A percentile compares a stretch with the other conserved stretches of the same genome.
Evolutionary conservation across 2,113 vertebrate genomes (phyloP).

Genomic region (Motacilla tschutschensis): DNA sequence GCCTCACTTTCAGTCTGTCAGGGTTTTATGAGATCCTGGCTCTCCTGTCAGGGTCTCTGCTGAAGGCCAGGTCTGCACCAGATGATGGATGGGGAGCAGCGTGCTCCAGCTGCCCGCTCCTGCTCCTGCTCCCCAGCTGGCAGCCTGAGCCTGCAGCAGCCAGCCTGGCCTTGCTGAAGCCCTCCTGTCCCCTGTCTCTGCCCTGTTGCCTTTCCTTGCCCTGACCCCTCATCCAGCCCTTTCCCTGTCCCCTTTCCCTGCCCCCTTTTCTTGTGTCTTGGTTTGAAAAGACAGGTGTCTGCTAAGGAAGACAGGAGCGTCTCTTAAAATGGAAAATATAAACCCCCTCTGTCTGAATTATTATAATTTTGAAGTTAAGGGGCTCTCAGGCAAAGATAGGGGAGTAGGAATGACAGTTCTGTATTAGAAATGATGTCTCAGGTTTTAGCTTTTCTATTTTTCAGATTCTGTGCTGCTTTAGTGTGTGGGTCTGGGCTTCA

Average conservation of each 20-base stretch:
- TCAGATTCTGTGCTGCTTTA: neutral
- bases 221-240: neutral
- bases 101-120: neutral
- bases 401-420: neutral
- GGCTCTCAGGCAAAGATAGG: neutral
- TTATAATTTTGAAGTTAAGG: neutral
- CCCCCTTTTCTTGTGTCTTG: neutral
- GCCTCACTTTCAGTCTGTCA: neutral
- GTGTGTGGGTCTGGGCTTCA: neutral
- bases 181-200: neutral
- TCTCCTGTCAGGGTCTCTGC: neutral
- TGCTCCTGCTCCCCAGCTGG: neutral
- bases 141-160: neutral
- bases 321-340: neutral
- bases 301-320: neutral
- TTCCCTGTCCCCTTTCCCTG: neutral
- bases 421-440: neutral
- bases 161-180: neutral
- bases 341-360: neutral
- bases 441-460: neutral
- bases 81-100: constrained; percentile 34
- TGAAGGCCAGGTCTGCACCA: neutral
- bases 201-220: neutral
- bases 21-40: neutral
- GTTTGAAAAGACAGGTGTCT: neutral